Evolutionary conservation across 2,113 vertebrate species (phyloP).

Genomic region (Tautogolabrus adspersus): DNA sequence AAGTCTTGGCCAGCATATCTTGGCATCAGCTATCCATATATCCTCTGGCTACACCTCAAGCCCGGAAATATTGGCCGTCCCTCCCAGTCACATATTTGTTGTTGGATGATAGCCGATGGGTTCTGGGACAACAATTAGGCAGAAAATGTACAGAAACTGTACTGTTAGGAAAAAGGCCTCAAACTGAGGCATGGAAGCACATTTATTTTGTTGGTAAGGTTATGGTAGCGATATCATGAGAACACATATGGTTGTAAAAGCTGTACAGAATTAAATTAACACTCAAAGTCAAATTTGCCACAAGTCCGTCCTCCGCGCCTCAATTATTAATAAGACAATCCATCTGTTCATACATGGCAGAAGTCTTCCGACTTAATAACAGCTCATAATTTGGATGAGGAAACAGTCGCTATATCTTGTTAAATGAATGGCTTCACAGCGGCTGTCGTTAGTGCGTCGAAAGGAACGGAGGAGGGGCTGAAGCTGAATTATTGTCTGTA

Average conservation of each 20-base stretch:
- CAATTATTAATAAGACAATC: conserved; percentile 76
- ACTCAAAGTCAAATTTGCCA: conserved; percentile 66
- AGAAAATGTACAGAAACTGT: background rate
- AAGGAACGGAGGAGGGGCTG: conserved; percentile 25
- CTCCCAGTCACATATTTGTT: background rate
- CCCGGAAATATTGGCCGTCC: background rate
- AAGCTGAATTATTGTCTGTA: conserved; percentile 45
- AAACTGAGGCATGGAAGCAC: conserved; percentile 2
- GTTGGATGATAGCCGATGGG: background rate
- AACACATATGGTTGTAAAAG: conserved; percentile 52
- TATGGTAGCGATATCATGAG: background rate
- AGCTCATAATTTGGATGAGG: conserved; percentile 66
- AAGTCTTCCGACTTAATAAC: conserved; percentile 71
- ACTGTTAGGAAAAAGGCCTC: background rate
- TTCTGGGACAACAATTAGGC: background rate
- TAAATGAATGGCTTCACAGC: conserved; percentile 58
- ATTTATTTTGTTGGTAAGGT: conserved; percentile 15
- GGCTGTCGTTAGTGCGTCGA: conserved; percentile 43
- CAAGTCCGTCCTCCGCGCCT: conserved; percentile 56
- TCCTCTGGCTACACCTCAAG: background rate
- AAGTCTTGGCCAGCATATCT: background rate
- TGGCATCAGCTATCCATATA: background rate
- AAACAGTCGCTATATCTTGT: conserved; percentile 74
- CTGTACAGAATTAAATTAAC: conserved; percentile 64
- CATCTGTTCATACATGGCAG: conserved; percentile 72